These are phyloP conservation scores for Casuarius casuarius DNA, from an alignment of 2,113 vertebrate species.

Conservation along the genomic window DNA sequence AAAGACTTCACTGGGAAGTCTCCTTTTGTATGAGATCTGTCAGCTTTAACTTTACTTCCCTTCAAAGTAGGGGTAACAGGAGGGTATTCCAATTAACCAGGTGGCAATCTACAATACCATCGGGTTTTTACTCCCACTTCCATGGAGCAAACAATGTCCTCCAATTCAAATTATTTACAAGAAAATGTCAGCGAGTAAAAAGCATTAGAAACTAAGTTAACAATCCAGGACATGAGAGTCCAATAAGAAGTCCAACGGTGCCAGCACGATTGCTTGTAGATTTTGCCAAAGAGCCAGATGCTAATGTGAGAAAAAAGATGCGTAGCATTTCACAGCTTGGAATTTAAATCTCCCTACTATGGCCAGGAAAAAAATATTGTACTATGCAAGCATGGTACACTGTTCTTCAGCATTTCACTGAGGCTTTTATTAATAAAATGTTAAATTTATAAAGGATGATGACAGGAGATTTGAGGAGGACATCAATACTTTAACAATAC, in stretches of 20 bases:
- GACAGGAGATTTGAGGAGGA: not conserved
- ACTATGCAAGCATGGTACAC: not conserved
- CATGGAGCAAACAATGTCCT: not conserved
- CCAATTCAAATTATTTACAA: not conserved
- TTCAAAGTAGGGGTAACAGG: not conserved
- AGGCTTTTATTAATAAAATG: not conserved
- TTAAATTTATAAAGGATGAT: not conserved
- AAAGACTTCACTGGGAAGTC: not conserved
- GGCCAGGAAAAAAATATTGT: not conserved
- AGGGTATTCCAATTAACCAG: not conserved
- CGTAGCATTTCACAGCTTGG: not conserved
- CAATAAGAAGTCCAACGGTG: not conserved
- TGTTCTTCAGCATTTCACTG: not conserved
- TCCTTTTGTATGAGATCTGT: not conserved
- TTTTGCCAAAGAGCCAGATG: not conserved
- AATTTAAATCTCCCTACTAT: not conserved
- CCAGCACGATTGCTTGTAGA: constrained; percentile 1
- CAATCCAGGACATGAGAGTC: not conserved
- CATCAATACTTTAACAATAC: not conserved
- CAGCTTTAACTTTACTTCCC: not conserved
- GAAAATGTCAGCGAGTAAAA: not conserved
- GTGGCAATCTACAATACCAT: accelerated
- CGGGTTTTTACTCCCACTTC: not conserved
- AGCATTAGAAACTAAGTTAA: not conserved
- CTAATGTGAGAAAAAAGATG: not conserved